Evolutionary conservation across 2,888 invertebrate species (phyloP), one percentile per base, ranked within the genome.

Genomic region (Zaprionus obscuricornis): DNA sequence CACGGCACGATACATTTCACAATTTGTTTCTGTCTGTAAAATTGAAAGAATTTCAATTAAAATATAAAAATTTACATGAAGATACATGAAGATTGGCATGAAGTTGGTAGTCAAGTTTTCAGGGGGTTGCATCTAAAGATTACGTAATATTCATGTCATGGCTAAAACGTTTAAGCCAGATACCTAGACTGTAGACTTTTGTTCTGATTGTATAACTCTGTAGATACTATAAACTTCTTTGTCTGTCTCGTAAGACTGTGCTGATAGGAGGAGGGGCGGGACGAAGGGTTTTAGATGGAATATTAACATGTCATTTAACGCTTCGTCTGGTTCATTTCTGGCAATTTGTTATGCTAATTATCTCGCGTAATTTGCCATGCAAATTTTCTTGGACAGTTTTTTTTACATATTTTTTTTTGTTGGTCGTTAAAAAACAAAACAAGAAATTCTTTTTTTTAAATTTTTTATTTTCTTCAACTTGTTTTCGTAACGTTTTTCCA

Each of bases 1-100:
- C 36, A 94, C 91, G 7, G 93, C 93, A 63, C 92, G 92, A 89
- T 94, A 93, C 94, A 94, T 94, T 85, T 93, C 92, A 58, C 93
- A 91, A 85, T 92, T 93, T 40, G 93, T 92, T 85, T 94, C 93
- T 72, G 92, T 92, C 94, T 94, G 87, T 2, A 42, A 52, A 16
- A n/a, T 22, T 36, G 26, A 16, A n/a, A 13, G 24, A 26, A 16
- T 14, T 1, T 0, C 8, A 13, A 31, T 20, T 34, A 27, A 7
- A 3, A n/a, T 3, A n/a, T 14, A 16, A 7, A 13, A 16, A 20
- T 14, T 46, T 10, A 7, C n/a, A 7, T 34, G 7, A 7, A 3
- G 2, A 7, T n/a, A n/a, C n/a, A n/a, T n/a, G n/a, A n/a, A n/a
- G n/a, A n/a, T n/a, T n/a, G n/a, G n/a, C n/a, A n/a, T n/a, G n/a